These are phyloP conservation scores for Papio anubis DNA, from an alignment of 2,113 vertebrate genomes.

Conservation along the genomic window DNA sequence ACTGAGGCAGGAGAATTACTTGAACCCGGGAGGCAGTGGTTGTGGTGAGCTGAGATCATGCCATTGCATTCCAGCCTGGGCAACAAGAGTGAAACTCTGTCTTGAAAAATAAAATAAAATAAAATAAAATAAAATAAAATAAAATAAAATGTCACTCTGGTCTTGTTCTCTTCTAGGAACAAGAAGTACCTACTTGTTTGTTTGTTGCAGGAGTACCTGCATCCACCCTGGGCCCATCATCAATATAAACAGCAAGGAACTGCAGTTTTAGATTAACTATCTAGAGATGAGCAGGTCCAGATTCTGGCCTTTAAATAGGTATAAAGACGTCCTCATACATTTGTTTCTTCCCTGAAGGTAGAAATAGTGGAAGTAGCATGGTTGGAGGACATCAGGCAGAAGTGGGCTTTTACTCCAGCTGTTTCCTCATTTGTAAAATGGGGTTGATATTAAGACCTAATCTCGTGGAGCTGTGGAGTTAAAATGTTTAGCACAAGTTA, in stretches of 20 bases:
- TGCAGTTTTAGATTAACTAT: background rate
- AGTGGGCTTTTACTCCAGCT: background rate
- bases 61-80: too few relatives aligned
- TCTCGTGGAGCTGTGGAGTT: background rate
- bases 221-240: background rate
- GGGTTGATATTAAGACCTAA: background rate
- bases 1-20: too few relatives aligned
- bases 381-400: background rate
- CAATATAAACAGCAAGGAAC: background rate
- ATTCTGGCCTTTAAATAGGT: background rate
- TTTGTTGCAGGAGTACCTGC: rapidly evolving
- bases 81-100: too few relatives aligned
- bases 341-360: background rate
- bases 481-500: background rate
- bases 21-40: too few relatives aligned
- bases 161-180: background rate
- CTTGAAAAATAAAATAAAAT: too few relatives aligned
- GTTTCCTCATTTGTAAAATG: background rate
- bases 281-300: background rate
- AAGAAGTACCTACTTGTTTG: too few relatives aligned
- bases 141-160: too few relatives aligned
- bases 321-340: background rate
- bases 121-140: too few relatives aligned
- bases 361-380: background rate
- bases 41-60: too few relatives aligned